Percentiles rank a stretch among this genome's conserved stretches.
These are phyloP conservation scores for Catharus ustulatus DNA, from an alignment of 2,797 vertebrate species.

Conservation along the genomic window DNA sequence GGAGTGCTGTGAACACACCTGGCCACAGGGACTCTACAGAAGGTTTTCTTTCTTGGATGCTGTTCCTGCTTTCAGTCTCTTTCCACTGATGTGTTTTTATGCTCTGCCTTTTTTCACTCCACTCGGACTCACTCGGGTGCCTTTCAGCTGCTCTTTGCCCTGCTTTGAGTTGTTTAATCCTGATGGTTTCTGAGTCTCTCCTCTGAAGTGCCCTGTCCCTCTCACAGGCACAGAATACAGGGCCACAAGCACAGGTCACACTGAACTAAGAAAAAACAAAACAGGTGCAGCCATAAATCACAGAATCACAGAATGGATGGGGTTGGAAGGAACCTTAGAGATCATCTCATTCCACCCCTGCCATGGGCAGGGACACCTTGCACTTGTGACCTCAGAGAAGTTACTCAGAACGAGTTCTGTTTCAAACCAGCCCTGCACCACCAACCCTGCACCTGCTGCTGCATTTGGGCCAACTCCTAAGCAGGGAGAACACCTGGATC, in stretches of 20 bases:
- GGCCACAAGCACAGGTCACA: neutral
- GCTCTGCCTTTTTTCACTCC: neutral
- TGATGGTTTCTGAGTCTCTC: neutral
- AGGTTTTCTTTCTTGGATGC: neutral
- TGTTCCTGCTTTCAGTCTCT: neutral
- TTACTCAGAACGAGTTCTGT: neutral
- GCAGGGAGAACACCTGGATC: neutral
- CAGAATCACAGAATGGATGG: neutral
- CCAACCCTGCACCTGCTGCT: accelerated
- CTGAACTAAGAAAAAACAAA: neutral
- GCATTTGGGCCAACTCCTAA: accelerated
- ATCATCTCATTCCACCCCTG: neutral
- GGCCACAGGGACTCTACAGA: neutral
- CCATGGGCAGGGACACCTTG: neutral
- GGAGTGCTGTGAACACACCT: neutral
- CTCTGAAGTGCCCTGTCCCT: neutral
- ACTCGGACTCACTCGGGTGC: accelerated
- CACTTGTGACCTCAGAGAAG: neutral
- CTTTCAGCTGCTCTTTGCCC: neutral
- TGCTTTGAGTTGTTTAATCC: neutral
- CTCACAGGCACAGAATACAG: neutral
- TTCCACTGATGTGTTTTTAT: neutral
- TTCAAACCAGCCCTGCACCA: neutral
- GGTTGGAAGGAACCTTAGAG: neutral
- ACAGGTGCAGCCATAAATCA: neutral